Conservation (phyloP, 2,888 invertebrate genomes). For the Plagodis pulveraria region DNA sequence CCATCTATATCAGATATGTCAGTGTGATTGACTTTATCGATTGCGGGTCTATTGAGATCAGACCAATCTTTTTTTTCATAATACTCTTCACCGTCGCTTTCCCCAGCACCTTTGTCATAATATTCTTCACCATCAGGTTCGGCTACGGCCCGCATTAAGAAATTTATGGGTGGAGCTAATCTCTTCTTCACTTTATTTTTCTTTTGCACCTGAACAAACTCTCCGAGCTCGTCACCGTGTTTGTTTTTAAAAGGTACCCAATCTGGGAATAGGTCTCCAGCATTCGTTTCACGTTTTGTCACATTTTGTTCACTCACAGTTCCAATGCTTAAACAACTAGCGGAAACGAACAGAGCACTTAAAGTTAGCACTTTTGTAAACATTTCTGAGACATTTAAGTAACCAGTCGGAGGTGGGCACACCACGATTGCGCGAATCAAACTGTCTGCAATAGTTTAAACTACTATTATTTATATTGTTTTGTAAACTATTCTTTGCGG, state of each 20-base stretch:
- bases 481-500: slow-evolving; percentile 71
- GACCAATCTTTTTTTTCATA: slow-evolving; percentile 77
- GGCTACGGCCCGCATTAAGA: slow-evolving; percentile 61
- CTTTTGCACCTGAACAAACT: slow-evolving; percentile 58
- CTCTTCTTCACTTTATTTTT: slow-evolving; percentile 72
- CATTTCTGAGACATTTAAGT: slow-evolving; percentile 45
- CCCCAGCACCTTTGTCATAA: slow-evolving; percentile 65
- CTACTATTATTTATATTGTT: slow-evolving; percentile 83
- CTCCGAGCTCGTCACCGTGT: slow-evolving; percentile 69
- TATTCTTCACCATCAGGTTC: slow-evolving; percentile 67
- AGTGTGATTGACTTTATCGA: slow-evolving; percentile 47
- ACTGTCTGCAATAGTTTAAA: slow-evolving; percentile 66
- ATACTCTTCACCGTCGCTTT: slow-evolving; percentile 65
- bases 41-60: slow-evolving; percentile 54
- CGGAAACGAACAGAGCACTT: slow-evolving; percentile 45
- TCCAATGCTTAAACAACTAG: slow-evolving; percentile 54
- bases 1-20: slow-evolving; percentile 68
- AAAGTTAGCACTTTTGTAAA: slow-evolving; percentile 40
- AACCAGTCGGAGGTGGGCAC: slow-evolving; percentile 46
- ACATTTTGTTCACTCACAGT: slow-evolving; percentile 63
- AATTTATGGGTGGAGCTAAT: slow-evolving; percentile 69
- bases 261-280: slow-evolving; percentile 68
- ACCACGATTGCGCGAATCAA: slow-evolving; percentile 61
- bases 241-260: slow-evolving; percentile 81
- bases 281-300: slow-evolving; percentile 58